Evolutionary conservation across 2,888 invertebrate species (phyloP), one percentile per base, ranked within the genome.

Genomic region (Mythimna loreyi): DNA sequence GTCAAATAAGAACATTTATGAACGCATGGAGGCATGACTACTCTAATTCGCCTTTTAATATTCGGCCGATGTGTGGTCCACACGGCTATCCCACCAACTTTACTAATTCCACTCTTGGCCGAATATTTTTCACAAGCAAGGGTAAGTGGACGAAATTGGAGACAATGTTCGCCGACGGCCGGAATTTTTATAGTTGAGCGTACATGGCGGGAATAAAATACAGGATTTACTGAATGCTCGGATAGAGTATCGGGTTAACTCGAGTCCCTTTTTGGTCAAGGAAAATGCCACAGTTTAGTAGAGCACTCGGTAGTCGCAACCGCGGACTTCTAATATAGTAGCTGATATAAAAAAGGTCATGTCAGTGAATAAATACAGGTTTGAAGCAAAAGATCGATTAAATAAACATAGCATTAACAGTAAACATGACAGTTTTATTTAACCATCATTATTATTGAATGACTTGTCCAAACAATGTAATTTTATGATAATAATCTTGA

Each of bases 1-100:
- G 83, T 86, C 85, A 91, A 91, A 92, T 92, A 91, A 89, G 91
- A 89, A 87, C 92, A 91, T 93, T 92, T 92, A 91, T 90, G 91
- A 87, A 87, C 90, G 86, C 87, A 89, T 90, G 82, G 89, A 86
- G 81, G 85, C 90, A 89, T 91, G 92, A 88, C 89, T 89, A 88
- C 87, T 91, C 87, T 92, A 93, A 93, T 93, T 92, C 87, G 87
- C 88, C 90, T 92, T 92, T 94, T 94, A 93, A 93, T 94, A 94
- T 94, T 94, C 94, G 90, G 86, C 74, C 91, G 88, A 90, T 92
- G 92, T 92, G 89, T 91, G 85, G 85, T 85, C 86, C 87, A 84
- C 86, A 86, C 85, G 86, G 86, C 85, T 87, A 87, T 85, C 84
- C 82, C 84, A 81, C 84, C 80, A 93, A 92, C 91, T 92, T 93